Percentiles rank a stretch among this genome's conserved stretches.
phyloP scores from a whole-genome alignment of 1,140 invertebrate species.

The Cheumatopsyche charites region DNA sequence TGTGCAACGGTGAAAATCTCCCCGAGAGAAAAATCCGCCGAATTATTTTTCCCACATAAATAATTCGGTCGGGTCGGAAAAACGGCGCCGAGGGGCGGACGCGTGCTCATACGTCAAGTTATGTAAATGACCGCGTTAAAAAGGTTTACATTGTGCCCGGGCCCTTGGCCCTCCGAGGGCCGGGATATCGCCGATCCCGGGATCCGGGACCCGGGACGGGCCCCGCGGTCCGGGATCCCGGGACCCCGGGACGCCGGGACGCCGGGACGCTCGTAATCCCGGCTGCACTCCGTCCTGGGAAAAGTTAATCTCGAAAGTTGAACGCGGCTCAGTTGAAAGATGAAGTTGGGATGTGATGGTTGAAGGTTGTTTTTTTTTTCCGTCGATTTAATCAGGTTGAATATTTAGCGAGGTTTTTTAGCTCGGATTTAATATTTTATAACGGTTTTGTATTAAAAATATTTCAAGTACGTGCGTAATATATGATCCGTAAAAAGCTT shows the following conservation, averaged over 20 bases:
- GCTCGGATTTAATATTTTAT: too few species aligned
- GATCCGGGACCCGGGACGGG: neutral
- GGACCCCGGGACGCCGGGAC: neutral
- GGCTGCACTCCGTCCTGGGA: conserved; percentile 7
- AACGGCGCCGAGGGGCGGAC: too few species aligned
- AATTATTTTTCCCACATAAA: neutral
- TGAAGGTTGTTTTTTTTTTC: too few species aligned
- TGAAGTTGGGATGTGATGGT: too few species aligned
- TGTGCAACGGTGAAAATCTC: too few species aligned
- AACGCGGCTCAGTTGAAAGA: neutral
- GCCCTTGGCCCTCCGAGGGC: neutral
- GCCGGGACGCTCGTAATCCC: neutral
- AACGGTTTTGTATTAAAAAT: too few species aligned
- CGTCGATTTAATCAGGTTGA: too few species aligned
- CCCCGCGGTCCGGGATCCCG: neutral
- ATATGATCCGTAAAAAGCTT: too few species aligned
- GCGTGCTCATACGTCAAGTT: conserved; percentile 10
- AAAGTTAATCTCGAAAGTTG: conserved; percentile 16
- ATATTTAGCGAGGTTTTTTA: too few species aligned
- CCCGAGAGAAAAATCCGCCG: too few species aligned
- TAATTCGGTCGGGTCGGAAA: neutral
- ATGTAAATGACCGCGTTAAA: conserved; percentile 19
- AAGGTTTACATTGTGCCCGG: conserved; percentile 15
- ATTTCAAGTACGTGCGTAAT: too few species aligned
- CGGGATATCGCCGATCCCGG: neutral